Evolutionary conservation across 2,888 invertebrate species (phyloP), one percentile per base, ranked within the genome.

Genomic region (Dermolepida albohirtum): DNA sequence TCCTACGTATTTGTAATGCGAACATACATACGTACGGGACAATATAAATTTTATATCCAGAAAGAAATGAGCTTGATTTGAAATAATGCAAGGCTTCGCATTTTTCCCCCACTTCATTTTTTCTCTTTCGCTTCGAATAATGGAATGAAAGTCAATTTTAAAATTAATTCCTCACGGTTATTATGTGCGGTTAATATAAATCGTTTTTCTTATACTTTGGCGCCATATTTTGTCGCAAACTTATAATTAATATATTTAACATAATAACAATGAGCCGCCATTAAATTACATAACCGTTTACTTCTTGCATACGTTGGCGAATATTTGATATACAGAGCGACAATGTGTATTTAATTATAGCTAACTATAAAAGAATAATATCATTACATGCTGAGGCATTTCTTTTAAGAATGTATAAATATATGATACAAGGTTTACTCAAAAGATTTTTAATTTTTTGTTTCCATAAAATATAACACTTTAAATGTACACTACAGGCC

Each of bases 71-170:
- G 16, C 39, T 34, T 12, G 29, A 40, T 39, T 39, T 34, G 11
- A 52, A 12, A 51, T 40, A 54, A 14, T 40, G 54, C 54, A 54
- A 54, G 54, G 54, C 34, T 54, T 11, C 16, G 22, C 34, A 57
- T 17, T 41, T 57, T 22, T 41, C 41, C 22, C 40, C 1, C 22
- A 2, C 22, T 4, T 22, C 4, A 2, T 5, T 14, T 44, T 44
- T 44, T 14, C 6, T n/a, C 6, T 5, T 44, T 14, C 5, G 12
- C 43, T 43, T 17, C 16, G 12, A 17, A 16, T 49, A 10, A 11
- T 29, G 47, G n/a, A 59, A 59, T 59, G 59, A 59, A 59, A 59
- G 59, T 59, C 47, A 17, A 44, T 44, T 59, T 47, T 29, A 44
- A 59, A 54, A 54, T 29, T 12, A 29, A 54, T 54, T 54, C 43